A percentile compares a stretch with the other conserved stretches of the same genome.
Conservation (phyloP, 2,888 invertebrate species). For the Abrostola triplasia region DNA sequence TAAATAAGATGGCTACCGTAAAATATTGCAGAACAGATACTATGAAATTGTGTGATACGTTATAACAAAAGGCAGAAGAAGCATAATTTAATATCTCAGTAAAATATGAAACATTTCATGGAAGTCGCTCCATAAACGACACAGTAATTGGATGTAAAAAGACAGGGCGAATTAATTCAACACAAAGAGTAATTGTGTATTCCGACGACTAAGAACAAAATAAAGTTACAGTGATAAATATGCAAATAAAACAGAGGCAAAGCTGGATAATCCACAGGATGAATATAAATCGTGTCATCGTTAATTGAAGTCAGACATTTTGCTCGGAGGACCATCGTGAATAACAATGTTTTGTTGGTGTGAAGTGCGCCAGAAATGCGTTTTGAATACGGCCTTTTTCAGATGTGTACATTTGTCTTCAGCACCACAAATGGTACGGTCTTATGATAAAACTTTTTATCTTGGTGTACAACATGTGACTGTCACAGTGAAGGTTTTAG, state of each 20-base stretch:
- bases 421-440: no score
- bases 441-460: no score
- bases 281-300: conserved; percentile 76
- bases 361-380: conserved; percentile 41
- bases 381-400: conserved; percentile 32
- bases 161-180: conserved; percentile 53
- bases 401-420: neutral
- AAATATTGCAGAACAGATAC: conserved; percentile 5
- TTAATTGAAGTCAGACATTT: conserved; percentile 73
- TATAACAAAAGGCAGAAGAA: conserved; percentile 4
- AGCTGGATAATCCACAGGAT: conserved; percentile 70
- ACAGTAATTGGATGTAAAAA: conserved; percentile 56
- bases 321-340: conserved; percentile 60
- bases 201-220: conserved; percentile 59
- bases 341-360: conserved; percentile 62
- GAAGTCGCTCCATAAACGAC: conserved; percentile 38
- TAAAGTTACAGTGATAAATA: conserved; percentile 68
- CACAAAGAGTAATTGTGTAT: conserved; percentile 60
- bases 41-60: conserved; percentile 4
- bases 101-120: conserved; percentile 52
- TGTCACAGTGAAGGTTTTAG: no score
- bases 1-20: conserved; percentile 7
- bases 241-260: conserved; percentile 69
- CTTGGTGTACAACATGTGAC: no score
- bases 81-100: conserved; percentile 32